Evolutionary conservation across 2,113 vertebrate species (phyloP).

Genomic region (Ahaetulla prasina): DNA sequence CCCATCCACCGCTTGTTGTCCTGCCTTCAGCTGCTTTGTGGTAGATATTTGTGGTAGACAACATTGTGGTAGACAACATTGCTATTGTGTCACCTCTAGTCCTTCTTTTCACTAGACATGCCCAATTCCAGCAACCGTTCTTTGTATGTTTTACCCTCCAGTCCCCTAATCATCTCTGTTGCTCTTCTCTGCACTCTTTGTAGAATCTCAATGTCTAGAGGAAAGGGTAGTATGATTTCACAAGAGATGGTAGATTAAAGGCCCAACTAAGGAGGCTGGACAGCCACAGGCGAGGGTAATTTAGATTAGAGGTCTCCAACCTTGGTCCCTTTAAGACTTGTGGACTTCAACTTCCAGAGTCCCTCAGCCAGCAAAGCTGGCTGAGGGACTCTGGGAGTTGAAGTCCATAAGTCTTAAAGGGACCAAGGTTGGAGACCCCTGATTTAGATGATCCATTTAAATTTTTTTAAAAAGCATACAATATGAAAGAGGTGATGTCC

Average conservation of each 20-base stretch:
- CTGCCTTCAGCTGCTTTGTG: neutral
- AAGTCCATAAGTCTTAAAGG: too few species aligned
- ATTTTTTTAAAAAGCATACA: neutral
- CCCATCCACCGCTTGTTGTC: neutral
- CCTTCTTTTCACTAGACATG: neutral
- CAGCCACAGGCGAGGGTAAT: neutral
- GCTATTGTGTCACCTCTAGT: neutral
- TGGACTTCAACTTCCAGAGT: too few species aligned
- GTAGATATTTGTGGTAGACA: too few species aligned
- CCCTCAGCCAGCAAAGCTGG: too few species aligned
- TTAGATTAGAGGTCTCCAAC: too few species aligned
- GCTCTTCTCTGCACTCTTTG: neutral
- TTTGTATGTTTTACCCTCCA: neutral
- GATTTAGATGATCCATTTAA: neutral
- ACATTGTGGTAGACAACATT: too few species aligned
- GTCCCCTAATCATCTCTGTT: neutral
- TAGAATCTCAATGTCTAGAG: neutral
- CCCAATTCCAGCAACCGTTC: neutral
- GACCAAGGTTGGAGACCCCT: too few species aligned
- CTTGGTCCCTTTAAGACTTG: too few species aligned
- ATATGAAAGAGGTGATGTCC: neutral
- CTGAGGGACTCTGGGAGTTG: too few species aligned
- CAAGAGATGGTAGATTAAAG: neutral
- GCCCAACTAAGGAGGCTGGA: neutral
- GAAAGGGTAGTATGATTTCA: neutral